Conservation (phyloP, 2,113 vertebrate genomes). For the Oceanites oceanicus region DNA sequence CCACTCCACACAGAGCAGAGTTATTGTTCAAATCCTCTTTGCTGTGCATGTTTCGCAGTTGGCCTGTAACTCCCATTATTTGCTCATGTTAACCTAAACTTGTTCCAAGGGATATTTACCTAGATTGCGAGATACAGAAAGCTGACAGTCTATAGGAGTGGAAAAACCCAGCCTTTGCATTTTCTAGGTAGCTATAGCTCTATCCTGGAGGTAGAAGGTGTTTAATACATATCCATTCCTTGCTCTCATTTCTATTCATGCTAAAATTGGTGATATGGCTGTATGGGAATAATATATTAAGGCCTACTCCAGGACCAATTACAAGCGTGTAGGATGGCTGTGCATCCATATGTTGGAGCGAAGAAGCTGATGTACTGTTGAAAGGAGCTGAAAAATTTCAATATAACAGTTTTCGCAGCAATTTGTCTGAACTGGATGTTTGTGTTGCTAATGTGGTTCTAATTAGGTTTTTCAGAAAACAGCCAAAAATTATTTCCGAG, state of each 20-base stretch:
- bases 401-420: constrained; percentile 55
- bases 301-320: constrained; percentile 16
- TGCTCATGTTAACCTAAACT: neutral
- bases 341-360: neutral
- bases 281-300: neutral
- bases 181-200: neutral
- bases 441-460: neutral
- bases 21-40: constrained; percentile 1
- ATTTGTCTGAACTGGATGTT: constrained; percentile 9
- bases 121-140: neutral
- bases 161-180: neutral
- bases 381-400: constrained; percentile 44
- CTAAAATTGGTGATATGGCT: neutral
- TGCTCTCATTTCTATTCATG: neutral
- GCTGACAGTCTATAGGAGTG: neutral
- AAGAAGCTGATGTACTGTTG: constrained; percentile 26
- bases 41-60: constrained; percentile 40
- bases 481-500: neutral
- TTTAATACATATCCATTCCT: constrained; percentile 5
- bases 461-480: neutral
- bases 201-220: neutral
- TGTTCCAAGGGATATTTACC: neutral
- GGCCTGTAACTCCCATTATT: constrained; percentile 16
- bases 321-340: constrained; percentile 8
- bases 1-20: constrained; percentile 19